Evolutionary conservation across 2,113 vertebrate genomes (phyloP).

Genomic region (Mohoua ochrocephala): DNA sequence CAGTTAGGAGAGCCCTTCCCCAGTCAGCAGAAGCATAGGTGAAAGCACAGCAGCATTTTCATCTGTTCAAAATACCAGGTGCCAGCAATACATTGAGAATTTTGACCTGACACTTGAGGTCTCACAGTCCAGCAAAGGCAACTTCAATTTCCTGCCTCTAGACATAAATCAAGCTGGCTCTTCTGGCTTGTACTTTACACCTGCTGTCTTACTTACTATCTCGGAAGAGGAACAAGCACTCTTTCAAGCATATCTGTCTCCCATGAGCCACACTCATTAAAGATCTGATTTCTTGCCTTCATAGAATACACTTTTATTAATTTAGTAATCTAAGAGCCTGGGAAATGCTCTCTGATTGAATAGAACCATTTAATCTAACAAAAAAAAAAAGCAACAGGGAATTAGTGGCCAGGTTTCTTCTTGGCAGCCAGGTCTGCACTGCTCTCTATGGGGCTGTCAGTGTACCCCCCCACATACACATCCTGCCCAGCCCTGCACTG

Average conservation of each 20-base stretch:
- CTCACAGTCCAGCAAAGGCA: neutral
- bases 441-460: neutral
- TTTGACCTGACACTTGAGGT: neutral
- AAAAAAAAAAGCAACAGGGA: neutral
- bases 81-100: neutral
- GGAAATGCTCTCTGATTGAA: neutral
- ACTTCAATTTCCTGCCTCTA: neutral
- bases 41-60: neutral
- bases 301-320: neutral
- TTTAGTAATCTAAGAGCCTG: neutral
- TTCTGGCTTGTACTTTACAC: neutral
- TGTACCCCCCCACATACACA: neutral
- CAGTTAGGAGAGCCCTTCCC: neutral
- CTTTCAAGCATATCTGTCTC: neutral
- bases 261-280: neutral
- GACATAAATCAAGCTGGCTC: neutral
- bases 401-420: neutral
- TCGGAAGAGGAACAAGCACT: neutral
- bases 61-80: neutral
- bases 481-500: neutral
- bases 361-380: neutral
- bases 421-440: neutral
- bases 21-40: neutral
- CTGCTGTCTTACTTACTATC: neutral
- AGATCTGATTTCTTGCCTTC: neutral